Evolutionary conservation across 1,140 invertebrate genomes (phyloP), one percentile per base, ranked within the genome.

Genomic region (Helicoverpa armigera): DNA sequence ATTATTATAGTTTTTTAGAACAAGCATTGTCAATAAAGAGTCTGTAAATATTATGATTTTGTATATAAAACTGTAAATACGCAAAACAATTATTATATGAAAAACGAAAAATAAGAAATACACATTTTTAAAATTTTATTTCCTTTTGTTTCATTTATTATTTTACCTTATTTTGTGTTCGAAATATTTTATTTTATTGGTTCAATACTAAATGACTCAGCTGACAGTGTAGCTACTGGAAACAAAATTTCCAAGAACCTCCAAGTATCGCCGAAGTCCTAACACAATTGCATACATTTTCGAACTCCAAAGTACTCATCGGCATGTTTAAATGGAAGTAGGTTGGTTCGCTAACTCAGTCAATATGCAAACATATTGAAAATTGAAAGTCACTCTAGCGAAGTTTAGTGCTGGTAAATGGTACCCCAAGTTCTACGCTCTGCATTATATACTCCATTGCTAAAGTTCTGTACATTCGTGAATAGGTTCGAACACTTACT

Each of bases 51-150:
- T 83, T 88, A 86, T 85, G 61, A 87, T 81, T 83, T 88, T 90
- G 83, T 91, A 87, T 86, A 90, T 87, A 91, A 85, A 86, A 87
- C 80, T 92, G 92, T 94, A 92, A 90, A 91, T 92, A 92, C 18
- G 81, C 35, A 80, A 72, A 73, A 61, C 18, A 54, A 53, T 74
- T 73, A 69, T 88, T 86, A 85, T 83, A 91, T 85, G 86, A 90
- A 90, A 79, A 82, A 88, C 87, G 83, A 76, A 89, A 83, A 87
- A 87, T 83, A 81, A 83, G 87, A 92, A 93, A 94, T 94, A 93
- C 90, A 92, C 83, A 90, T 79, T 90, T 92, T 90, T 86, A 83
- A 91, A 92, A 90, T 92, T 92, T 93, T 80, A 76, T 81, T 85
- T 86, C 79, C 29, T 82, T 83, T 88, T 85, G 70, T 86, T 85